Base-by-base conservation (phyloP, 1,140 invertebrate genomes). In the Neotoxoptera formosana region DNA sequence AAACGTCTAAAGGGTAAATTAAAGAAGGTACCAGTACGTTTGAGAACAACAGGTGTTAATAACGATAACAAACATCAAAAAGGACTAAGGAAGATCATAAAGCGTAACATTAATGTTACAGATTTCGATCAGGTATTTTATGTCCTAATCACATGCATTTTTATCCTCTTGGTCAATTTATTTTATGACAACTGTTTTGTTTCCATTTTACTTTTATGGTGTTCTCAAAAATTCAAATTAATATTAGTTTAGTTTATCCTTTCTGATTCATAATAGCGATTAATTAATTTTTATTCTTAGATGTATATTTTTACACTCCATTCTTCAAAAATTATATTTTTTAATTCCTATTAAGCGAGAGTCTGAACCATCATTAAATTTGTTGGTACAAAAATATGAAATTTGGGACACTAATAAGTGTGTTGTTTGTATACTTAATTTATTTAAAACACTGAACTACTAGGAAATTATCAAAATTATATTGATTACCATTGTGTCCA, bases 51-150 rank as follows among this genome's bases (percentile, higher is more conserved):
- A 84, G 23, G 81, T 41, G 48, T 93, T 53, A 86, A 48, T 86
- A 51, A 84, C n/a, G 48, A 53, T 56, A 84, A 53, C 47, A 93
- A 36, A 36, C 51, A 86, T 93, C 91, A 93, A 76, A 93, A 93
- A 93, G 91, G 91, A 84, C 17, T 93, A 45, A 86, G 81, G 91
- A 93, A 93, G 48, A 83, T 93, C 67, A 93, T 51, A 93, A 93
- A 56, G 9, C 67, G 91, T 51, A 93, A 93, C 91, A 86, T 93
- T 76, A 93, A 83, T 93, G 91, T 93, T 93, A 93, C 91, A 93
- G 25, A 86, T 93, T 93, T 93, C 48, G 60, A 93, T 93, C 91
- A 93, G 91, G 91, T 93, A 93, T 93, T 93, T 93, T n/a, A 84
- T 53, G 81, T 93, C 81, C 81, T 93, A 86, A 93, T 93, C 76